These are phyloP conservation scores for Megalops cyprinoides DNA, from an alignment of 2,797 vertebrate species.

Conservation along the genomic window DNA sequence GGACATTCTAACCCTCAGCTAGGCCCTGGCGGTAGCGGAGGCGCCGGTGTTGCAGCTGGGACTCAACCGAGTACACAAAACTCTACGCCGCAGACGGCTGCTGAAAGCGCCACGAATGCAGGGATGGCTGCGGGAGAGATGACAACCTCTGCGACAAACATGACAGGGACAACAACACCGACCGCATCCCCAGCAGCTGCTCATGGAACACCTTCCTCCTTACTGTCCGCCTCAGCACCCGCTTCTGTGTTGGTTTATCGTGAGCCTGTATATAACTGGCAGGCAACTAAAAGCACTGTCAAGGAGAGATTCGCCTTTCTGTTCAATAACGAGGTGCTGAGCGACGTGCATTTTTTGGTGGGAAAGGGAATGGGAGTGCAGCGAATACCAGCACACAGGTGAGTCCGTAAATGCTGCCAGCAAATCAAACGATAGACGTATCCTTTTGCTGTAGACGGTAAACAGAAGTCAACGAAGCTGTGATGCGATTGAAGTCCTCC, in stretches of 20 bases:
- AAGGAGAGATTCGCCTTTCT: slow-evolving; percentile 86
- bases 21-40: slow-evolving; percentile 75
- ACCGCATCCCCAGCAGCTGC: slow-evolving; percentile 56
- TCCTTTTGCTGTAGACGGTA: no score
- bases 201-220: slow-evolving; percentile 46
- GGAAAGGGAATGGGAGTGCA: slow-evolving; percentile 92
- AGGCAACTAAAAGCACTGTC: slow-evolving; percentile 85
- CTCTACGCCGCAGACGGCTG: slow-evolving; percentile 66
- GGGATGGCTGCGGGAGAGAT: slow-evolving; percentile 62
- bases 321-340: slow-evolving; percentile 97
- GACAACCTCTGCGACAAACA: slow-evolving; percentile 72
- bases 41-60: slow-evolving; percentile 70
- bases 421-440: no score
- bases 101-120: slow-evolving; percentile 65
- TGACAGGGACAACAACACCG: slow-evolving; percentile 65
- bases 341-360: slow-evolving; percentile 95
- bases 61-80: slow-evolving; percentile 72
- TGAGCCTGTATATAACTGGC: slow-evolving; percentile 85
- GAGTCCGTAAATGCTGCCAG: slow-evolving; percentile 45
- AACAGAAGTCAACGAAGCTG: no score
- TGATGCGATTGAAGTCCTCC: no score
- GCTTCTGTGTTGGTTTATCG: slow-evolving; percentile 78
- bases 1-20: slow-evolving; percentile 78
- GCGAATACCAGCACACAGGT: slow-evolving; percentile 95
- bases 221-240: slow-evolving; percentile 60